phyloP scores from a whole-genome alignment of 2,888 invertebrate species.

The Anodontia alba region DNA sequence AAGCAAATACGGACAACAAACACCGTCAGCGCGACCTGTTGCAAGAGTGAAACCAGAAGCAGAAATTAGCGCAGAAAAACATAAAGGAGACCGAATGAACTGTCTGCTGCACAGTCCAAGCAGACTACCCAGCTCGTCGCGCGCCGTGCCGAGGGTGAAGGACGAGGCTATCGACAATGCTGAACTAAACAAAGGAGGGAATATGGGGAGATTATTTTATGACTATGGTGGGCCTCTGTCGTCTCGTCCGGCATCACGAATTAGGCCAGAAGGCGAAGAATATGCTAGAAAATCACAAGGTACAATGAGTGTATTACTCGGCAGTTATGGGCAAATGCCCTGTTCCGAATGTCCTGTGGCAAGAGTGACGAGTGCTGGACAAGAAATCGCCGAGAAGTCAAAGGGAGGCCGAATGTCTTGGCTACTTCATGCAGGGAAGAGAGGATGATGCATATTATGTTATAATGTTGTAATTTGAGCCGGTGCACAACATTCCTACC shows the following conservation, averaged over 20 bases:
- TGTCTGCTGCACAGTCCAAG: conserved; percentile 72
- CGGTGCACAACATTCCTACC: no score
- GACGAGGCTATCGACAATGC: conserved; percentile 72
- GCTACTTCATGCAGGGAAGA: conserved; percentile 72
- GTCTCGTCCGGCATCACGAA: conserved; percentile 64
- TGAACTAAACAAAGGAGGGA: conserved; percentile 61
- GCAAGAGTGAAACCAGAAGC: conserved; percentile 70
- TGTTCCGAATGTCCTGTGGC: conserved; percentile 64
- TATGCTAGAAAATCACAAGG: conserved; percentile 73
- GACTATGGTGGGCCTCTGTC: conserved; percentile 62
- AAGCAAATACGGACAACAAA: conserved; percentile 62
- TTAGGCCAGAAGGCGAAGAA: conserved; percentile 70
- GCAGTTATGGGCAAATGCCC: conserved; percentile 68
- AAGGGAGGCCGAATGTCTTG: conserved; percentile 75
- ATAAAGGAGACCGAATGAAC: conserved; percentile 72
- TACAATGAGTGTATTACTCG: conserved; percentile 70
- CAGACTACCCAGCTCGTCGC: conserved; percentile 65
- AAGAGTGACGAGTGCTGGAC: conserved; percentile 71
- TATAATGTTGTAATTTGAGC: no score
- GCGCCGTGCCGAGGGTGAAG: conserved; percentile 73
- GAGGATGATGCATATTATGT: no score
- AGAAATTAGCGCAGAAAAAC: conserved; percentile 58
- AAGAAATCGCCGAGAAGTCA: conserved; percentile 72
- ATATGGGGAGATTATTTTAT: conserved; percentile 66
- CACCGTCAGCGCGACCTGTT: conserved; percentile 60